These are phyloP conservation scores for Nasua narica DNA, from an alignment of 2,797 vertebrate genomes.

Conservation along the genomic window DNA sequence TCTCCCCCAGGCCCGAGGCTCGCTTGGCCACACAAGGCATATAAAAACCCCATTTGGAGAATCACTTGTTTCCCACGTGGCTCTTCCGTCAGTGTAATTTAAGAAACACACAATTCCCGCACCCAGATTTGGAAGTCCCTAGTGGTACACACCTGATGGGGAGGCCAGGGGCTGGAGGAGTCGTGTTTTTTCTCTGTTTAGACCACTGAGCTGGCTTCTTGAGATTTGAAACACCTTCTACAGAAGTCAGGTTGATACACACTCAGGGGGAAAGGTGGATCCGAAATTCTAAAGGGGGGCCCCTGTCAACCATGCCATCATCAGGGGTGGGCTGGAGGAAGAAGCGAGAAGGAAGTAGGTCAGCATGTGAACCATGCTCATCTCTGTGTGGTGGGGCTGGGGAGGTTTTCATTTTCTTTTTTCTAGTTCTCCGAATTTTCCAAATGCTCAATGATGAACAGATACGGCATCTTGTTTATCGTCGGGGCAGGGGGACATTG, in stretches of 20 bases:
- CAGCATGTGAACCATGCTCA: not conserved
- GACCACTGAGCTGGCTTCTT: not conserved
- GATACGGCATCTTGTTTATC: not conserved
- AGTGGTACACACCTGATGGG: not conserved
- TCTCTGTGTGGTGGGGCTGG: not conserved
- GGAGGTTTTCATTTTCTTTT: not conserved
- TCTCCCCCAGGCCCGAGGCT: conserved; percentile 40
- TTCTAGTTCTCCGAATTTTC: not conserved
- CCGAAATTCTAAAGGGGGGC: not conserved
- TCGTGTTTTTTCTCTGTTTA: not conserved
- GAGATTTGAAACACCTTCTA: not conserved
- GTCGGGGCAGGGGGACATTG: not conserved
- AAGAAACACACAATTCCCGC: conserved; percentile 66
- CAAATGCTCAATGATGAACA: not conserved
- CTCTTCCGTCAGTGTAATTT: conserved; percentile 45
- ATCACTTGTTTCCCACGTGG: conserved; percentile 55
- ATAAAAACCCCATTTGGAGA: conserved; percentile 78
- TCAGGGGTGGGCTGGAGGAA: not conserved
- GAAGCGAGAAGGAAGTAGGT: not conserved
- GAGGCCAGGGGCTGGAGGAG: accelerated
- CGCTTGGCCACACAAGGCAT: not conserved
- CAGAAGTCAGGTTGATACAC: not conserved
- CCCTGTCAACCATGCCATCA: not conserved
- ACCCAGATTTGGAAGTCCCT: not conserved
- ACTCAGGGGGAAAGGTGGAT: accelerated